Conservation (phyloP, 1,140 invertebrate species). For the Drosophila sucinea region DNA sequence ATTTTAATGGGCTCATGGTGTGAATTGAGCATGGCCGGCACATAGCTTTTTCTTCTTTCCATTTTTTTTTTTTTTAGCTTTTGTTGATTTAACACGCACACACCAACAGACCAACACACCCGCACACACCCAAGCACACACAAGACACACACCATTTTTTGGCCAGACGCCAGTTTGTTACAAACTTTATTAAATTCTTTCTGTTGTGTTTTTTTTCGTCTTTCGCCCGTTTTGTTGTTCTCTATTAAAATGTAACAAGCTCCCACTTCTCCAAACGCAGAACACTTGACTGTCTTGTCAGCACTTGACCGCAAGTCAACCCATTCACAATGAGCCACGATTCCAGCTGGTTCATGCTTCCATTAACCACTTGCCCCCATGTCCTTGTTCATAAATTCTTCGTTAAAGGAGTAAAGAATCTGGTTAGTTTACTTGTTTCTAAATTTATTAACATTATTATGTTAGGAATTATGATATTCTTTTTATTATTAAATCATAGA, state of each 20-base stretch:
- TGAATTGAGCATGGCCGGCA: constrained; percentile 42
- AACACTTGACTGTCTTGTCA: constrained; percentile 38
- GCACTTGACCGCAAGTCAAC: constrained; percentile 49
- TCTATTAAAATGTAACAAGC: constrained; percentile 49
- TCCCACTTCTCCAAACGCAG: not conserved
- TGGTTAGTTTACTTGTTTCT: not conserved
- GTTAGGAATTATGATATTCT: no score
- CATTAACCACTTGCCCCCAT: constrained; percentile 11
- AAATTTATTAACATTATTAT: not conserved
- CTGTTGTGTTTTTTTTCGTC: not conserved
- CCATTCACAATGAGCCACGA: constrained; percentile 22
- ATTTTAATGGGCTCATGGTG: constrained; percentile 59
- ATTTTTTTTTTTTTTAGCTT: constrained; percentile 2
- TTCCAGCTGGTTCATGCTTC: constrained; percentile 21
- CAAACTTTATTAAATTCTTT: constrained; percentile 52
- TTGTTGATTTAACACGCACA: constrained; percentile 16
- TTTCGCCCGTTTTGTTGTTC: constrained; percentile 16
- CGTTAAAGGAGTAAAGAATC: not conserved
- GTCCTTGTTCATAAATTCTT: not conserved
- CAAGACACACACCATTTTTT: constrained; percentile 32
- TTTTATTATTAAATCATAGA: no score
- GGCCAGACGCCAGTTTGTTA: constrained; percentile 21
- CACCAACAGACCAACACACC: not conserved
- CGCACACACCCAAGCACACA: constrained; percentile 12
- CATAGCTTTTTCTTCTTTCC: not conserved